A percentile compares a stretch with the other conserved stretches of the same genome.
phyloP scores from a whole-genome alignment of 1,140 invertebrate species.

The Leptinotarsa lineolata region DNA sequence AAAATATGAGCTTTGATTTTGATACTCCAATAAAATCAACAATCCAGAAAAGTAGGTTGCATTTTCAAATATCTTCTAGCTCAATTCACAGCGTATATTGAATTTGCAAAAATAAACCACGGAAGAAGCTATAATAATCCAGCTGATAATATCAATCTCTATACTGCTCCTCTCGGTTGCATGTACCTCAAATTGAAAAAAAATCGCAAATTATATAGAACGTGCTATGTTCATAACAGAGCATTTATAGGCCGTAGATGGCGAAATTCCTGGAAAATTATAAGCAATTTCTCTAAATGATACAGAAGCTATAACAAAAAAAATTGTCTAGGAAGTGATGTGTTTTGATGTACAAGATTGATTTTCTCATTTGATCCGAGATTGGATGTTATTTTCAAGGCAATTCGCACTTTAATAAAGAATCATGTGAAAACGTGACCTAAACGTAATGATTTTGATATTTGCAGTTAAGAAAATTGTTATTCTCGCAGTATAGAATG shows the following conservation, averaged over 20 bases:
- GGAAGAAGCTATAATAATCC: neutral
- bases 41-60: no score
- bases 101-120: neutral
- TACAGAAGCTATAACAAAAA: neutral
- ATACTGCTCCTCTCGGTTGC: neutral
- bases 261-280: slow-evolving; percentile 1
- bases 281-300: neutral
- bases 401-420: slow-evolving; percentile 4
- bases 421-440: slow-evolving; percentile 2
- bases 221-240: neutral
- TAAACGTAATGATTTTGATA: neutral
- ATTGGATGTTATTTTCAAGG: neutral
- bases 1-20: no score
- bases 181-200: neutral
- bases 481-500: neutral
- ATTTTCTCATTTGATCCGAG: neutral
- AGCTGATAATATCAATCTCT: neutral
- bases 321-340: neutral
- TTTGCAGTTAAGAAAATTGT: neutral
- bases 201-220: neutral
- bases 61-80: no score
- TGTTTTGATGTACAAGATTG: neutral
- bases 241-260: neutral
- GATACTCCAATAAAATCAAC: no score
- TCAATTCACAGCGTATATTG: neutral